Conservation (phyloP, 2,797 vertebrate species). For the Lepilemur ruficaudatus region DNA sequence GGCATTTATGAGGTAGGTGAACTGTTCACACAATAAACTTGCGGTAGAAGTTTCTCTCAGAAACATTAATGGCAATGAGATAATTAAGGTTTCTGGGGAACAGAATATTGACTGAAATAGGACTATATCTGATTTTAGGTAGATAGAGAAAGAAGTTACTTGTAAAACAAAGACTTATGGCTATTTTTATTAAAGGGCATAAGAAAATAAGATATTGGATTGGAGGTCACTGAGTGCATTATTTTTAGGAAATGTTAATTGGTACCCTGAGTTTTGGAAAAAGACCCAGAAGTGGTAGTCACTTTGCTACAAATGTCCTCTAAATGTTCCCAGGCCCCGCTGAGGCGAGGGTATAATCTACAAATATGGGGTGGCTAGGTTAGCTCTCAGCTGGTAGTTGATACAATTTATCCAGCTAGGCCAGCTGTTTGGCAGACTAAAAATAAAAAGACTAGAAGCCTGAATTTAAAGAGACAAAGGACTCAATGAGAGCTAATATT, state of each 20-base stretch:
- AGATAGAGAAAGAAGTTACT: conserved; percentile 33
- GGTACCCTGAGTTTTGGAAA: neutral
- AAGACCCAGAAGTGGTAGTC: neutral
- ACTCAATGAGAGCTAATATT: neutral
- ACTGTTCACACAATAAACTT: conserved; percentile 34
- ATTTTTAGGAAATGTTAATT: conserved; percentile 34
- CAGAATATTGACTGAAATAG: neutral
- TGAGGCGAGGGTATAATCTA: neutral
- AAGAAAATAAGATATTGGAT: conserved; percentile 35
- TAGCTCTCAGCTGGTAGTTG: neutral
- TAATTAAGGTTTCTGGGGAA: conserved; percentile 48
- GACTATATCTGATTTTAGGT: conserved; percentile 32
- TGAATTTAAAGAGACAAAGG: conserved; percentile 6
- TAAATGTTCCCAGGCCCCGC: neutral
- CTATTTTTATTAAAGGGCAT: conserved; percentile 45
- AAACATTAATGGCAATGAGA: neutral
- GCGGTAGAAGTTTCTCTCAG: conserved; percentile 39
- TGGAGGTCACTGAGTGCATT: neutral
- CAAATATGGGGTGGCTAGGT: neutral
- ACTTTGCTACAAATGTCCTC: neutral
- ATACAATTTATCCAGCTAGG: neutral
- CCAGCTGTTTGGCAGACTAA: neutral
- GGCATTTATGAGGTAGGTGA: conserved; percentile 45
- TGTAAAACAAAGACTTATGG: neutral
- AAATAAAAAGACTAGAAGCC: neutral